phyloP scores from a whole-genome alignment of 2,797 vertebrate genomes.

The Pantherophis alleghaniensis region DNA sequence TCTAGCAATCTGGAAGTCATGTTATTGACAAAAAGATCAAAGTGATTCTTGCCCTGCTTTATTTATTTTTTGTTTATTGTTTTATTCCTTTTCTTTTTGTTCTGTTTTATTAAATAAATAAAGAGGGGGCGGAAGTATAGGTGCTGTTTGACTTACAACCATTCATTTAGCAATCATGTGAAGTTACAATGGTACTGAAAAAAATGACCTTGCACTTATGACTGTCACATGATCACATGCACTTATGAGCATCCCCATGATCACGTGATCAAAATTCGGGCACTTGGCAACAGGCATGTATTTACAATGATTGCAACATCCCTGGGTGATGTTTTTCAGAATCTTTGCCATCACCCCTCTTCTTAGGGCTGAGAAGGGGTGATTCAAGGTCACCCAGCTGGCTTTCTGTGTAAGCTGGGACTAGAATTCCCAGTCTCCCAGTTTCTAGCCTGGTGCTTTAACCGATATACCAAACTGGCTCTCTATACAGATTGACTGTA shows the following conservation, averaged over 20 bases:
- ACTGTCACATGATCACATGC: not conserved
- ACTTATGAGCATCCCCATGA: not conserved
- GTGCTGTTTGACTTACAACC: not conserved
- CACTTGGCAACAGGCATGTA: not conserved
- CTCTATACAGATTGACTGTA: conserved; percentile 4
- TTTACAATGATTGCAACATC: not conserved
- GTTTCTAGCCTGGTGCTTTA: not conserved
- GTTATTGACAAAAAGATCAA: not conserved
- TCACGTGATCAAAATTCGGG: not conserved
- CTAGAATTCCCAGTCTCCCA: not conserved
- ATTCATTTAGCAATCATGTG: not conserved
- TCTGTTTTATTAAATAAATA: not conserved
- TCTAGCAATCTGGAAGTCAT: not conserved
- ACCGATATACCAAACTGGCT: not conserved
- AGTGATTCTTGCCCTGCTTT: not conserved
- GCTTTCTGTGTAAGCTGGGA: not conserved
- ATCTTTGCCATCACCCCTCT: not conserved
- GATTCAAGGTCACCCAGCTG: not conserved
- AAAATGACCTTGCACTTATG: not conserved
- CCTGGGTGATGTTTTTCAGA: not conserved
- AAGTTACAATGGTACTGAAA: not conserved
- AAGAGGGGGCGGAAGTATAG: not conserved
- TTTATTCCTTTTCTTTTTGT: not conserved
- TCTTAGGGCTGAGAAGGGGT: not conserved
- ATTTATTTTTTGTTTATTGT: not conserved